Evolutionary conservation across 37 sponge, comb jelly and placozoan species (phyloP).

Genomic region (Spongia lamella): DNA sequence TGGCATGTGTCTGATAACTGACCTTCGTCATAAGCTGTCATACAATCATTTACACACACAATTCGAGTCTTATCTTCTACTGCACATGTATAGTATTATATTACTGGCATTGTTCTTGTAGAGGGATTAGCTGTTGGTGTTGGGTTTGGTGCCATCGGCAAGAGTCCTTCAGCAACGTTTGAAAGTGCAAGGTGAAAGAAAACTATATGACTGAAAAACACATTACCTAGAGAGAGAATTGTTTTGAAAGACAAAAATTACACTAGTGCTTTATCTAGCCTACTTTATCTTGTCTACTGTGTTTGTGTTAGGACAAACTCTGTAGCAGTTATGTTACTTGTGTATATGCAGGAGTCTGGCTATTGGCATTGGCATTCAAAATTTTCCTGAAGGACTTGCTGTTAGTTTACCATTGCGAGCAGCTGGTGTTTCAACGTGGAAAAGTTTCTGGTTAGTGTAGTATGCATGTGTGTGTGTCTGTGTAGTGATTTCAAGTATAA

Average conservation of each 20-base stretch:
- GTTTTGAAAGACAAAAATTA: too few relatives aligned
- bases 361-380: constrained; percentile 94
- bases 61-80: not conserved
- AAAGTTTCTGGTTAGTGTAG: constrained; percentile 81
- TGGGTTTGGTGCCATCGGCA: constrained; percentile 93
- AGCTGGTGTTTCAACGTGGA: constrained; percentile 75
- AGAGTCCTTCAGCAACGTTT: constrained; percentile 75
- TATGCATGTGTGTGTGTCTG: too few relatives aligned
- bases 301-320: too few relatives aligned
- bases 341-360: constrained; percentile 75
- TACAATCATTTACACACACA: not conserved
- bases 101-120: too few relatives aligned
- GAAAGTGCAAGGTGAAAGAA: constrained; percentile 83
- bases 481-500: too few relatives aligned
- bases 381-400: constrained; percentile 97
- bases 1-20: not conserved
- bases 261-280: not conserved
- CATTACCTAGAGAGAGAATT: too few relatives aligned
- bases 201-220: too few relatives aligned
- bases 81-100: not conserved
- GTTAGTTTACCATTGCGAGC: constrained; percentile 93
- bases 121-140: constrained; percentile 99
- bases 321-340: too few relatives aligned
- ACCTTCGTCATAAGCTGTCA: not conserved
- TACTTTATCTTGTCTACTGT: not conserved